phyloP scores from a whole-genome alignment of 2,888 invertebrate species.

The Ophion obscuratus region DNA sequence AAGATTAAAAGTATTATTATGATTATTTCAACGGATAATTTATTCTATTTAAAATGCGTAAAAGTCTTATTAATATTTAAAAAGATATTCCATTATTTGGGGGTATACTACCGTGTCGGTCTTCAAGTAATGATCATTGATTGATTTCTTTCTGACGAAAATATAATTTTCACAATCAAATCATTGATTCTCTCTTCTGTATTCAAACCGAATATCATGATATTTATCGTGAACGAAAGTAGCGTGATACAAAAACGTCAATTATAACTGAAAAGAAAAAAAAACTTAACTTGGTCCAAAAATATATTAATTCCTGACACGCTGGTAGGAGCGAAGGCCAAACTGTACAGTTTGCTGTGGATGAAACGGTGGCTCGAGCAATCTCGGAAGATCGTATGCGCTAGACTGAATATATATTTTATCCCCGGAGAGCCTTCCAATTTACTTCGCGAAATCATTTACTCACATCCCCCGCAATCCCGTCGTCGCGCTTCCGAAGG shows the following conservation, averaged over 20 bases:
- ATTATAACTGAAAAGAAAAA: not conserved
- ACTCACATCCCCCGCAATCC: constrained; percentile 49
- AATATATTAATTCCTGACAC: constrained; percentile 20
- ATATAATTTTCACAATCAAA: not conserved
- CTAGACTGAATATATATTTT: constrained; percentile 50
- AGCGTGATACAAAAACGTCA: not conserved
- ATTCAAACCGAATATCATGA: not conserved
- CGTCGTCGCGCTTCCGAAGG: constrained; percentile 52
- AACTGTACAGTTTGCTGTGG: constrained; percentile 16
- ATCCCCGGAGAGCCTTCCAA: constrained; percentile 55
- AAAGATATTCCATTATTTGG: no score
- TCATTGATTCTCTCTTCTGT: not conserved
- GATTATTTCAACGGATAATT: no score
- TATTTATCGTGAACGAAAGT: not conserved
- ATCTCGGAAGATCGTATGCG: constrained; percentile 51
- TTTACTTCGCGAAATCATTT: constrained; percentile 58
- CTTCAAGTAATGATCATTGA: not conserved
- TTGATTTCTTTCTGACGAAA: not conserved
- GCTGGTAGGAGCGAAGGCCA: constrained; percentile 16
- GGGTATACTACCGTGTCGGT: no score
- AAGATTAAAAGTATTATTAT: no score
- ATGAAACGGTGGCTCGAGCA: constrained; percentile 46
- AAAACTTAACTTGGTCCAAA: not conserved
- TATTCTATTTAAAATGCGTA: no score
- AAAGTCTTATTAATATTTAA: no score